Percentiles rank a stretch among this genome's conserved stretches.
phyloP scores from a whole-genome alignment of 2,113 vertebrate genomes.

The Rhinichthys klamathensis region DNA sequence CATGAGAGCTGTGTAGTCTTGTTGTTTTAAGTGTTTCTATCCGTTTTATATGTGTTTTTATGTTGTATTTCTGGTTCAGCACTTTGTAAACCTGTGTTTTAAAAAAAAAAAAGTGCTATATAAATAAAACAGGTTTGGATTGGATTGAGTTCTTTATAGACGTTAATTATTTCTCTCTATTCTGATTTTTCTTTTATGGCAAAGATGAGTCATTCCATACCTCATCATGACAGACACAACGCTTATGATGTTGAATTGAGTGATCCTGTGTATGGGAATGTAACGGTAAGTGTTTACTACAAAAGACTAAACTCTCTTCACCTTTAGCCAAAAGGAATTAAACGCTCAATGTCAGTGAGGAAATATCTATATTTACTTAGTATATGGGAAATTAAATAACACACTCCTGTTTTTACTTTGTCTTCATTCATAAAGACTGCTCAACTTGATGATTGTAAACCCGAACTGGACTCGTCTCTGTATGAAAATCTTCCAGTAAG shows the following conservation, averaged over 20 bases:
- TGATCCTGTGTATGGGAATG: not conserved
- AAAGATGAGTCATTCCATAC: not conserved
- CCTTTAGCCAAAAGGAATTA: not conserved
- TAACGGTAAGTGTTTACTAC: not conserved
- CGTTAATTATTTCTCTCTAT: no score
- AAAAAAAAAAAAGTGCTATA: no score
- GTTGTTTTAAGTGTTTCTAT: no score
- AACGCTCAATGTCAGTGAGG: no score
- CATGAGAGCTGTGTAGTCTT: no score
- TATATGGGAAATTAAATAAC: no score
- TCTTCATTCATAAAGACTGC: not conserved
- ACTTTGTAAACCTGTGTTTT: no score
- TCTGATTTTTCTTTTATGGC: not conserved
- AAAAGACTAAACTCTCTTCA: not conserved
- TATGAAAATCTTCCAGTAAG: slow-evolving; percentile 1
- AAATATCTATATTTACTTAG: no score
- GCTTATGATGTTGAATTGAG: not conserved
- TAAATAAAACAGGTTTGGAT: no score
- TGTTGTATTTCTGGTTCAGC: no score
- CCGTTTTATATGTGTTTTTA: no score
- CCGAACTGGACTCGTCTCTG: not conserved
- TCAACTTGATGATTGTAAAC: not conserved
- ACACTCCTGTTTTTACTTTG: not conserved
- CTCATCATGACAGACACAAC: not conserved
- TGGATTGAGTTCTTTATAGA: no score